These are phyloP conservation scores for Aporrectodea caliginosa DNA, from an alignment of 1,140 invertebrate species.

Conservation along the genomic window DNA sequence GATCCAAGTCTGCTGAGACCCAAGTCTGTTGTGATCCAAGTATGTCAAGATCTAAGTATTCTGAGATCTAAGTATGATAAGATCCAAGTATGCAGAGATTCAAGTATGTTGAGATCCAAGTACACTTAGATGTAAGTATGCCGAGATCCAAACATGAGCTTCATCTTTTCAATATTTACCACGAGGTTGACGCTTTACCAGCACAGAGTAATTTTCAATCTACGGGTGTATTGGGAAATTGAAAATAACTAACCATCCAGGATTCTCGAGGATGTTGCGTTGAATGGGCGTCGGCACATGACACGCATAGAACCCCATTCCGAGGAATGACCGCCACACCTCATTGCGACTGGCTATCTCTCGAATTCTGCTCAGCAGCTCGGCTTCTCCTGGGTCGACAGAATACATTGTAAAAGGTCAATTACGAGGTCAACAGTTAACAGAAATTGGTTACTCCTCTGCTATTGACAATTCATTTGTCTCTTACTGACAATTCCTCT, in stretches of 20 bases:
- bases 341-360: slow-evolving; percentile 82
- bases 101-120: neutral
- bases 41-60: neutral
- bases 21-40: neutral
- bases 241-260: slow-evolving; percentile 89
- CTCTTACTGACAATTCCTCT: neutral
- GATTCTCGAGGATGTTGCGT: slow-evolving; percentile 98
- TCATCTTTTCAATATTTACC: too few relatives aligned
- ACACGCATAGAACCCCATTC: slow-evolving; percentile 98
- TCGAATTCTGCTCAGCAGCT: slow-evolving; percentile 73
- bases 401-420: slow-evolving; percentile 7
- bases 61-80: neutral
- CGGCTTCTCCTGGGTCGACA: slow-evolving; percentile 72
- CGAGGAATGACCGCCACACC: slow-evolving; percentile 93
- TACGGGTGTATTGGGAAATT: too few relatives aligned
- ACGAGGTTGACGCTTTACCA: too few relatives aligned
- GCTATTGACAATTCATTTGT: neutral
- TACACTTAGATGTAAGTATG: neutral
- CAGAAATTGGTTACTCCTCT: neutral
- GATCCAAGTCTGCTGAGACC: neutral
- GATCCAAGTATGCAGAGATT: neutral
- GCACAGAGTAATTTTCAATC: too few relatives aligned
- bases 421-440: neutral
- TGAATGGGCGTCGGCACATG: slow-evolving; percentile 90
- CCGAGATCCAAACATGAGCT: neutral